Percentiles rank a stretch among this genome's conserved stretches.
phyloP scores from a whole-genome alignment of 2,888 invertebrate species.

The Melieria omissa region DNA sequence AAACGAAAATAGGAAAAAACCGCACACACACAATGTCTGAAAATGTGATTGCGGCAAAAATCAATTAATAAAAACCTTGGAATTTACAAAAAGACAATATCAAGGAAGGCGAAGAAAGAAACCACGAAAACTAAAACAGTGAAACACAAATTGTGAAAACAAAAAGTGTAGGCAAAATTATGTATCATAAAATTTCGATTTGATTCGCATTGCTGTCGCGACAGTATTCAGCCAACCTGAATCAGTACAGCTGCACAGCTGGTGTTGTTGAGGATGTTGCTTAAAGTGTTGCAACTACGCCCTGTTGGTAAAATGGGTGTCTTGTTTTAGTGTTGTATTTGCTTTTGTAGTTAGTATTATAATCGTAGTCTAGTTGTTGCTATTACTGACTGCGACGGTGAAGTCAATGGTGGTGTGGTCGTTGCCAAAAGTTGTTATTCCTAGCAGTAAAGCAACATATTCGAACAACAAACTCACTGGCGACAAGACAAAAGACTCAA shows the following conservation, averaged over 20 bases:
- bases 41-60: neutral
- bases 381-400: neutral
- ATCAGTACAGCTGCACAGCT: too few species aligned
- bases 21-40: neutral
- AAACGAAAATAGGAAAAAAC: neutral
- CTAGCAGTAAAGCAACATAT: neutral
- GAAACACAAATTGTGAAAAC: neutral
- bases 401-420: neutral
- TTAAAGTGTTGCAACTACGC: too few species aligned
- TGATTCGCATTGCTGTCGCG: neutral
- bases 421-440: constrained; percentile 40
- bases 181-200: constrained; percentile 16
- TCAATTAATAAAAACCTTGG: constrained; percentile 17
- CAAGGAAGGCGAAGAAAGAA: neutral
- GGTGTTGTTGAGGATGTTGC: too few species aligned
- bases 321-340: neutral
- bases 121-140: neutral
- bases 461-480: constrained; percentile 9
- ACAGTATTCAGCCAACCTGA: too few species aligned
- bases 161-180: constrained; percentile 9
- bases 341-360: constrained; percentile 27
- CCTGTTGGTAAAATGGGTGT: constrained; percentile 4
- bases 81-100: neutral
- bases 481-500: constrained; percentile 57
- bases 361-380: constrained; percentile 8